Evolutionary conservation across 2,113 vertebrate species (phyloP), one percentile per base, ranked within the genome.

Genomic region (Origma solitaria): DNA sequence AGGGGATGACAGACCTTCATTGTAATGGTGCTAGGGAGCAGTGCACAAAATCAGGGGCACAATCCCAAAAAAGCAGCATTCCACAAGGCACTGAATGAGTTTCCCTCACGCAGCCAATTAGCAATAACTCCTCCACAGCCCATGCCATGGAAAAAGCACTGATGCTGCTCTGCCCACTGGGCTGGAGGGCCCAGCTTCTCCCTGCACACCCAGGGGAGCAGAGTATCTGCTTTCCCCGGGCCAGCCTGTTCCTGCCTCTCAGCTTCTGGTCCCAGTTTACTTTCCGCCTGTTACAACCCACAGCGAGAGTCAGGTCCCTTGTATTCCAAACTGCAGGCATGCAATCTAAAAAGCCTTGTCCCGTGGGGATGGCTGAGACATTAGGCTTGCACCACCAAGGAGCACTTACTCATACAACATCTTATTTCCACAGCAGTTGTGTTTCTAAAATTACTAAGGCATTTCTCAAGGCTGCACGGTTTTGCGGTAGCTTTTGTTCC

Each of bases 361-460:
- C 87, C 0, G 0, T 9, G 3, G 95, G 65, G 60, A 47, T 19
- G 44, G 82, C 91, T 51, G 85, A 54, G 66, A 65, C 70, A 37
- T 53, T 37, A 31, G 57, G 25, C 62, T 62, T 20, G 27, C 86
- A 33, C 68, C 13, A 6, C 83, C 2, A 31, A 65, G 82, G 60
- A 92, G 72, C 68, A 50, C 72, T 83, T 60, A 70, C 15, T 82
- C 82, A 47, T 7, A 53, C 56, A 40, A 28, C 77, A 13, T 42
- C 73, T 38, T 18, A 33, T 84, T 91, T 77, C 80, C 86, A n/a
- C 72, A 62, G 91, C 65, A 24, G 53, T 45, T 53, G 82, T 31
- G 20, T 61, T 90, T 80, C 88, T 95, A 64, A 90, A 88, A 91
- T 86, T 25, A 87, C 94, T 76, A 64, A 87, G 54, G 64, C 82